A percentile compares a stretch with the other conserved stretches of the same genome.
Conservation (phyloP, 2,888 invertebrate species). For the Callosobruchus maculatus region DNA sequence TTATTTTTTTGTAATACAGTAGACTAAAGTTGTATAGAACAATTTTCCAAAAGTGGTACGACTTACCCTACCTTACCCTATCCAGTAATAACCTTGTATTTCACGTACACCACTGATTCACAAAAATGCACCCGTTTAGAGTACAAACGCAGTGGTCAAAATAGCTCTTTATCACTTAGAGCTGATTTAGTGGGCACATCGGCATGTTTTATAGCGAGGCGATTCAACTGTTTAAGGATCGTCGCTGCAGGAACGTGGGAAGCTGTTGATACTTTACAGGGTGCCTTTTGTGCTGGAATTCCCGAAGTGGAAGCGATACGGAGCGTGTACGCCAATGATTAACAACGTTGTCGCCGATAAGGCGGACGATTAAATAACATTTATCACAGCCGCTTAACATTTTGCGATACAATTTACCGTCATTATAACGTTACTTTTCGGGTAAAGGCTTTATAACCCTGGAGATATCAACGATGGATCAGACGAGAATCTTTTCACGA, state of each 20-base stretch:
- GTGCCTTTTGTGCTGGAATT: background rate
- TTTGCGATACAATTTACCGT: background rate
- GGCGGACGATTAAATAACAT: background rate
- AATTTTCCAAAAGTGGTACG: too few species aligned
- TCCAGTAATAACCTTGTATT: too few species aligned
- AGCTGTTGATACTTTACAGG: background rate
- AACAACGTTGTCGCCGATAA: background rate
- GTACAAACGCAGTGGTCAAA: background rate
- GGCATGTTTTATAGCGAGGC: background rate
- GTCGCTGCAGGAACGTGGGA: background rate
- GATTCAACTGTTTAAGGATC: background rate
- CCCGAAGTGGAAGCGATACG: background rate
- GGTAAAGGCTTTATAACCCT: background rate
- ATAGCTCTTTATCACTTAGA: background rate
- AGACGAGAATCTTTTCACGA: background rate
- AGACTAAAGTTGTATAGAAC: too few species aligned
- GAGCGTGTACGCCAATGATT: background rate
- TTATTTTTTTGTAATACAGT: too few species aligned
- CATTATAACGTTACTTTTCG: background rate
- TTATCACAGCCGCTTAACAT: background rate
- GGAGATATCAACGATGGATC: background rate
- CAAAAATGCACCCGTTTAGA: background rate
- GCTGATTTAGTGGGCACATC: background rate
- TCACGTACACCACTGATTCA: background rate
- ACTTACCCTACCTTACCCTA: too few species aligned